Conservation (phyloP, 2,888 invertebrate genomes). For the Blomia tropicalis region DNA sequence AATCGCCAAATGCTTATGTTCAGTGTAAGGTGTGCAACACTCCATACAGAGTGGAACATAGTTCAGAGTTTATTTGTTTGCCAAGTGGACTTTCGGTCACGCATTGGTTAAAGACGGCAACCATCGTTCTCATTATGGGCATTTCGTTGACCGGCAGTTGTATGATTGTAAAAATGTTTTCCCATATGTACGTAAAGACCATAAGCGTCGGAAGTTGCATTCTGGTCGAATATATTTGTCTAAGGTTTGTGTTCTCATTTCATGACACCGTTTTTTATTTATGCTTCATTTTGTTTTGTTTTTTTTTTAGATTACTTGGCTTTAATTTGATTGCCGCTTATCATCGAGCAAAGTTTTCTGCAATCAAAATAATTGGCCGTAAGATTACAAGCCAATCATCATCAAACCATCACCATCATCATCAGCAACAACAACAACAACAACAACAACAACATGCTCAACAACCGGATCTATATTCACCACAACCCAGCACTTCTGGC, state of each 20-base stretch:
- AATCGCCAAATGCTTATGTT: slow-evolving; percentile 47
- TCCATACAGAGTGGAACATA: slow-evolving; percentile 28
- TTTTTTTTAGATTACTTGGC: slow-evolving; percentile 53
- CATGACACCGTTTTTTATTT: slow-evolving; percentile 1
- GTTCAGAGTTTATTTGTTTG: slow-evolving; percentile 27
- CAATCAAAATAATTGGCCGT: slow-evolving; percentile 52
- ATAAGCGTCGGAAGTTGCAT: slow-evolving; percentile 63
- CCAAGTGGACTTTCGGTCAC: slow-evolving; percentile 46
- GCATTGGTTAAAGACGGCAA: slow-evolving; percentile 67
- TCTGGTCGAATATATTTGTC: slow-evolving; percentile 64
- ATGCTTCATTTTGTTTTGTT: slow-evolving; percentile 2
- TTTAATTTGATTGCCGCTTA: slow-evolving; percentile 76
- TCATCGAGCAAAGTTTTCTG: slow-evolving; percentile 72
- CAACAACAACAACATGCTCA: too few species aligned
- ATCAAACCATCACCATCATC: background rate
- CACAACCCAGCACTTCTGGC: too few species aligned
- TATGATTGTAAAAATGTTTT: slow-evolving; percentile 59
- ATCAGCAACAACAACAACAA: too few species aligned
- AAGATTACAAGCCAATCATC: background rate
- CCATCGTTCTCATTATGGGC: slow-evolving; percentile 60
- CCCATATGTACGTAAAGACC: slow-evolving; percentile 58
- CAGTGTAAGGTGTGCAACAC: slow-evolving; percentile 71
- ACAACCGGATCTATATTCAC: too few species aligned
- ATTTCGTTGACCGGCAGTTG: slow-evolving; percentile 59
- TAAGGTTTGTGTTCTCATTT: slow-evolving; percentile 41